Evolutionary conservation across 1,140 invertebrate species (phyloP), one percentile per base, ranked within the genome.

Genomic region (Drosophila triauraria): DNA sequence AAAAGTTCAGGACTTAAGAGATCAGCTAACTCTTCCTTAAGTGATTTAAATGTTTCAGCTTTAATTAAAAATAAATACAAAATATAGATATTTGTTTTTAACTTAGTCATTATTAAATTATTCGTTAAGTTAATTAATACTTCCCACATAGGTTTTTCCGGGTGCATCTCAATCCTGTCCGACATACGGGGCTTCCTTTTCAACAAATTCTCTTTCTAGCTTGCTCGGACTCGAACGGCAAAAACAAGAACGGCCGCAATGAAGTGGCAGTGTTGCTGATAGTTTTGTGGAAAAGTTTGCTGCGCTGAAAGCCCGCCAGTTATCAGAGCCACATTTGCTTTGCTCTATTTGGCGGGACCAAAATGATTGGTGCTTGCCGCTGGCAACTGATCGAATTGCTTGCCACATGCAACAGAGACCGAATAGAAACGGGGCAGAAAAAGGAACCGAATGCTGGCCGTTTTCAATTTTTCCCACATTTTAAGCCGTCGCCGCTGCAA

Each of bases 381-480:
- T 62, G 71, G 59, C 76, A 77, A 67, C 76, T 77, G 77, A 77
- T 86, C 78, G 82, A 85, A 85, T 85, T 85, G 82, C 78, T 85
- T 81, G 78, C 80, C 76, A 82, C 63, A 76, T 72, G 67, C 44
- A 81, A 75, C 78, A 78, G 50, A 43, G 38, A 13, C 17, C 43
- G 9, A 59, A 58, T 59, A 48, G 40, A 57, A 27, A 10, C 7
- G 27, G 27, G 17, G 27, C 15, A 25, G 43, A 43, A 32, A 54
- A 64, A n/a, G 44, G 10, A 5, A n/a, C n/a, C 46, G 30, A 72
- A 51, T 72, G 23, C 44, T 59, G 53, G 30, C 44, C 59, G 53
- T 72, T 59, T 72, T 72, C 67, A 58, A 70, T 71, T 75, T 65
- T 25, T 42, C 23, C n/a, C 25, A 17, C 76, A n/a, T 20, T 44